phyloP scores from a whole-genome alignment of 2,888 invertebrate genomes.

The Leptinotarsa juncta region DNA sequence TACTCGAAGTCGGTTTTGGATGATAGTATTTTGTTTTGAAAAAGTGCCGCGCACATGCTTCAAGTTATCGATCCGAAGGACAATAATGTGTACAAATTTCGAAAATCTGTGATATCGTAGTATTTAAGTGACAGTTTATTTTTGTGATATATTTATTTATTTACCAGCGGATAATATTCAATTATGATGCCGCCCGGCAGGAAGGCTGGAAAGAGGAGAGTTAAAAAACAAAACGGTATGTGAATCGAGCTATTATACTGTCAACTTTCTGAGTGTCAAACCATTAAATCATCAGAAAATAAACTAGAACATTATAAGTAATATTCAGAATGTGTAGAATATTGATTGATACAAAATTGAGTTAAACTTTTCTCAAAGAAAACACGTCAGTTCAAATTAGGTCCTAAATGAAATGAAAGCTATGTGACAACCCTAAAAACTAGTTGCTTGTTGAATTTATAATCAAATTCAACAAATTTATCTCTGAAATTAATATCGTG shows the following conservation, averaged over 20 bases:
- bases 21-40: constrained; percentile 40
- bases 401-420: no score
- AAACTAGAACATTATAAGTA: not conserved
- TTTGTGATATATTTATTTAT: constrained; percentile 32
- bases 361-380: no score
- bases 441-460: no score
- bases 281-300: not conserved
- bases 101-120: constrained; percentile 31
- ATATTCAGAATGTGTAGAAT: no score
- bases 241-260: not conserved
- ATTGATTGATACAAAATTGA: no score
- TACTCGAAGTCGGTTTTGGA: constrained; percentile 48
- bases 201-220: constrained; percentile 57
- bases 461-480: no score
- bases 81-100: constrained; percentile 33
- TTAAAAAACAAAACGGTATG: constrained; percentile 60
- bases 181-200: constrained; percentile 53
- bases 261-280: not conserved
- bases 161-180: constrained; percentile 16
- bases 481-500: no score
- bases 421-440: no score
- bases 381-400: no score
- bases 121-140: constrained; percentile 35
- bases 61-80: constrained; percentile 24
- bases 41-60: constrained; percentile 32